Evolutionary conservation across 2,113 vertebrate species (phyloP).

Genomic region (Lichenostomus cassidix): DNA sequence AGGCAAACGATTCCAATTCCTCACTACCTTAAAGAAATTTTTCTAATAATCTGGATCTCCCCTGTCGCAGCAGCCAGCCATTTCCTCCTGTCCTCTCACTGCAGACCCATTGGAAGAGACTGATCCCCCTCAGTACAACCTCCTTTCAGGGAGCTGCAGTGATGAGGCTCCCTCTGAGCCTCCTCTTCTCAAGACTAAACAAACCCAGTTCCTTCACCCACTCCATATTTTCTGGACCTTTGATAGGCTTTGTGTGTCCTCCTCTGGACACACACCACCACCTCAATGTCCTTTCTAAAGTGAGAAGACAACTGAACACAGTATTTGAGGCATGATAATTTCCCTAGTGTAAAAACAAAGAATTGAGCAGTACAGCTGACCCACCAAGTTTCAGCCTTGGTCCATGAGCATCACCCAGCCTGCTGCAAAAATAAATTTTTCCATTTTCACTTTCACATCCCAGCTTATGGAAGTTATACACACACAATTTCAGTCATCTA

Average conservation of each 20-base stretch:
- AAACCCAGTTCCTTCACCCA: background rate
- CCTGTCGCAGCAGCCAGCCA: background rate
- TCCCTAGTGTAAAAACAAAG: background rate
- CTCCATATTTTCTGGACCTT: background rate
- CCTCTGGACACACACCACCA: accelerated
- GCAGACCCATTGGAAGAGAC: accelerated
- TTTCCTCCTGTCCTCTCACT: background rate
- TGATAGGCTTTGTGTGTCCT: background rate
- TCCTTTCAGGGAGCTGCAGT: background rate
- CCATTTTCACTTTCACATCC: background rate
- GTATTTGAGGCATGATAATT: accelerated
- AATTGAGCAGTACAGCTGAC: accelerated
- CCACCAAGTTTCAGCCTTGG: background rate
- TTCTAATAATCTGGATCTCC: background rate
- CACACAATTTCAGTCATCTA: background rate
- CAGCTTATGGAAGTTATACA: background rate
- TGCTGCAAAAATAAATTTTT: background rate
- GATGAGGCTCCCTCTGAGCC: accelerated
- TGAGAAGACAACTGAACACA: background rate
- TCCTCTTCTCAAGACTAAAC: background rate
- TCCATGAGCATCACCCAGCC: background rate
- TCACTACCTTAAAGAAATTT: accelerated
- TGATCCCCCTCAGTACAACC: background rate
- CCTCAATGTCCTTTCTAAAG: background rate
- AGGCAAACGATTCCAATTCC: background rate